Evolutionary conservation across 2,888 invertebrate genomes (phyloP).

Genomic region (Eilema sororculum): DNA sequence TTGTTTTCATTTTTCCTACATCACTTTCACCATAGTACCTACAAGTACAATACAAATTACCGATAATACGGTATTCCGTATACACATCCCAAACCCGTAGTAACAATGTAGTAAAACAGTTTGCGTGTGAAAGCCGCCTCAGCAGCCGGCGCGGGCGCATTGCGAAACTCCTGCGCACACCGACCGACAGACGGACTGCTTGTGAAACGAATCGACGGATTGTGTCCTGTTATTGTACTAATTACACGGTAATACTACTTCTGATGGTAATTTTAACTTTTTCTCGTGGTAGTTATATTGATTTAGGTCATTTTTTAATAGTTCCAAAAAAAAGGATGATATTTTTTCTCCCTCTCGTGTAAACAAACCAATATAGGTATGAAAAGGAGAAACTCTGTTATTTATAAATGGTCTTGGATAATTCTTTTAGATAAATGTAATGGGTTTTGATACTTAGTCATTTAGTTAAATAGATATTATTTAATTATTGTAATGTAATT

Average conservation of each 20-base stretch:
- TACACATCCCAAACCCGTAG: constrained; percentile 10
- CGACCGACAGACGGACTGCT: constrained; percentile 33
- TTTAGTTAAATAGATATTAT: too few relatives aligned
- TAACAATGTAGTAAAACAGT: constrained; percentile 12
- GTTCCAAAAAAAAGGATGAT: too few relatives aligned
- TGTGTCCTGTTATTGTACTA: constrained; percentile 33
- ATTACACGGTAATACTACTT: constrained; percentile 17
- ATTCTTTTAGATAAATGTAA: too few relatives aligned
- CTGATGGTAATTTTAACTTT: constrained; percentile 16
- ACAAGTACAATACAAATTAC: constrained; percentile 1
- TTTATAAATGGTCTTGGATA: neutral
- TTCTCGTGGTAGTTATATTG: neutral
- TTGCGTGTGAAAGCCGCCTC: constrained; percentile 43
- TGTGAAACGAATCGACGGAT: constrained; percentile 43
- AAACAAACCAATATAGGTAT: too few relatives aligned
- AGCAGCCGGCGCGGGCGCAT: constrained; percentile 40
- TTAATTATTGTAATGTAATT: too few relatives aligned
- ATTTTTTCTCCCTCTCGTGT: too few relatives aligned
- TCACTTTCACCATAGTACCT: neutral
- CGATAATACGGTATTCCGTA: neutral
- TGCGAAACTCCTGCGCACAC: constrained; percentile 40
- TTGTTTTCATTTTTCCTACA: neutral
- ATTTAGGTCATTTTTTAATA: neutral
- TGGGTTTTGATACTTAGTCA: too few relatives aligned
- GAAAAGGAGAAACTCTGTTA: too few relatives aligned